phyloP scores from a whole-genome alignment of 2,888 invertebrate species.

The Acronicta alni region DNA sequence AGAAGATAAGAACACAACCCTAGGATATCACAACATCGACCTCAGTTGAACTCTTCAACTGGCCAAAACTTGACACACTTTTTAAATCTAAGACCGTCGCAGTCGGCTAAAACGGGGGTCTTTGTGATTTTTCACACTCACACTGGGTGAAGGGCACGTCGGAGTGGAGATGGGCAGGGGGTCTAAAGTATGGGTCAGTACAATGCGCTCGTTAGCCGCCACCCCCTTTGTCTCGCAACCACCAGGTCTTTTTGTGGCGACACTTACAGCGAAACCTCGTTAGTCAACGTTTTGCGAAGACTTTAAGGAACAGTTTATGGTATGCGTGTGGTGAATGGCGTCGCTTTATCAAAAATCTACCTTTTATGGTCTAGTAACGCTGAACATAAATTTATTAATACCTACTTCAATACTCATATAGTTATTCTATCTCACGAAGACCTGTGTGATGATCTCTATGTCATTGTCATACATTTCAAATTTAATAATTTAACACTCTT shows the following conservation, averaged over 20 bases:
- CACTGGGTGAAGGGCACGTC: slow-evolving; percentile 17
- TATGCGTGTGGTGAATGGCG: background rate
- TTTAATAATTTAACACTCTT: no score
- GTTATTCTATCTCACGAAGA: no score
- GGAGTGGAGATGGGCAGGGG: background rate
- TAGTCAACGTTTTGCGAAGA: slow-evolving; percentile 21
- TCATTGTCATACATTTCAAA: no score
- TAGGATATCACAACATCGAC: slow-evolving; percentile 2
- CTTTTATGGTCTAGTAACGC: no score
- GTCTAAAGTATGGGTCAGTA: slow-evolving; percentile 25
- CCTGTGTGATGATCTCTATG: no score
- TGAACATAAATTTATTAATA: no score
- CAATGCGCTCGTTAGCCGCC: slow-evolving; percentile 62
- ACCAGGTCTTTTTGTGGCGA: slow-evolving; percentile 42
- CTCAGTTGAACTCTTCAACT: slow-evolving; percentile 29
- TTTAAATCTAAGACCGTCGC: slow-evolving; percentile 24
- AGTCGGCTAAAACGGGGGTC: slow-evolving; percentile 36
- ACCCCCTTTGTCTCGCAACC: slow-evolving; percentile 50
- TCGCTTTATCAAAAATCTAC: background rate
- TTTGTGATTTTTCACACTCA: slow-evolving; percentile 51
- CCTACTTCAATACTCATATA: no score
- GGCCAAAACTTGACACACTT: slow-evolving; percentile 44
- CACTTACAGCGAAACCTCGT: slow-evolving; percentile 35
- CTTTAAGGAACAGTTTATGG: background rate
- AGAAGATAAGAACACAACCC: background rate